These are phyloP conservation scores for Morone chrysops DNA, from an alignment of 2,113 vertebrate genomes.

Conservation along the genomic window DNA sequence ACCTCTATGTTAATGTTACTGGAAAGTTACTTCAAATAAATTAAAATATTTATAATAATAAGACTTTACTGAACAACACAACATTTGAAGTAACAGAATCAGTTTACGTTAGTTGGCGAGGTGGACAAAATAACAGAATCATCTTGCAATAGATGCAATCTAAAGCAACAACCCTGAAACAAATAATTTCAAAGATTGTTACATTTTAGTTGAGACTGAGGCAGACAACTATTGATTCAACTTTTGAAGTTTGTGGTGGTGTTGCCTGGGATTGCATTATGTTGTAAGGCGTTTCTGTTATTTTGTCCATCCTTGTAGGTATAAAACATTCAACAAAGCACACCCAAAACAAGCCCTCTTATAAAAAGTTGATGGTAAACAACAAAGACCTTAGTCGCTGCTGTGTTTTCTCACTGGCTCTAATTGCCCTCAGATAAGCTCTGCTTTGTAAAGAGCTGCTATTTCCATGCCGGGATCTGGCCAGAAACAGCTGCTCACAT, in stretches of 20 bases:
- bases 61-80: not conserved
- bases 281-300: not conserved
- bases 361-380: conserved; percentile 38
- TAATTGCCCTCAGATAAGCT: conserved; percentile 70
- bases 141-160: not conserved
- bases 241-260: not conserved
- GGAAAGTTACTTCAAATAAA: not conserved
- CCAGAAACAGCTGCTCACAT: conserved; percentile 80
- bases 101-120: not conserved
- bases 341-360: not conserved
- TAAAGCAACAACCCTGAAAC: not conserved
- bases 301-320: not conserved
- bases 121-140: not conserved
- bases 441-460: conserved; percentile 74
- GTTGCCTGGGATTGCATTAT: not conserved
- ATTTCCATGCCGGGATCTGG: conserved; percentile 77
- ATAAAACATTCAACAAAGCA: not conserved
- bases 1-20: not conserved
- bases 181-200: not conserved
- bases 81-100: not conserved
- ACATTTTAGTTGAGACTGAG: not conserved
- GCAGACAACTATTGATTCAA: not conserved
- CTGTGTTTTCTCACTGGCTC: conserved; percentile 53
- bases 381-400: conserved; percentile 43
- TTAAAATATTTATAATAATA: not conserved